phyloP scores from a whole-genome alignment of 2,113 vertebrate genomes.

The Istiophorus platypterus region DNA sequence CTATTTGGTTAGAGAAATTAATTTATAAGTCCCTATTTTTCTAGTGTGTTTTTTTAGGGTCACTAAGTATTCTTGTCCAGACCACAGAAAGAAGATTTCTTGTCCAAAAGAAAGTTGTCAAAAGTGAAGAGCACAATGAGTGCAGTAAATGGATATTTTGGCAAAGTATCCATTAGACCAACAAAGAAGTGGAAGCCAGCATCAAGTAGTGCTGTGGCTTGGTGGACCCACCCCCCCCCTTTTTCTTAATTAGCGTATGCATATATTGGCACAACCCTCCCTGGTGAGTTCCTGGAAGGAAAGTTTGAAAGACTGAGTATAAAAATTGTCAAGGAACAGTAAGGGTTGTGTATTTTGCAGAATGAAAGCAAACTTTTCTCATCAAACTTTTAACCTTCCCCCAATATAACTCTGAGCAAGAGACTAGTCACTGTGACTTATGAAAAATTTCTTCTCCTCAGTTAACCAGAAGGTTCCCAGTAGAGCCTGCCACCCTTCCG shows the following conservation, averaged over 20 bases:
- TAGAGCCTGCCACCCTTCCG: constrained; percentile 49
- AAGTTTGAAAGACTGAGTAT: constrained; percentile 40
- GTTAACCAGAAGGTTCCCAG: constrained; percentile 46
- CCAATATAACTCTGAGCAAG: constrained; percentile 8
- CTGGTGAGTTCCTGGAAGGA: constrained; percentile 44
- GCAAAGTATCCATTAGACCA: not conserved
- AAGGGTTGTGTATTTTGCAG: constrained; percentile 36
- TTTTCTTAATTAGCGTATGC: constrained; percentile 42
- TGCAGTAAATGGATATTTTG: constrained; percentile 29
- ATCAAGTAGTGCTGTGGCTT: constrained; percentile 46
- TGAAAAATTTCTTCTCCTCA: constrained; percentile 56
- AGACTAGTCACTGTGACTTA: constrained; percentile 34
- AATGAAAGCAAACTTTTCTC: not conserved
- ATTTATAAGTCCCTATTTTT: constrained; percentile 49
- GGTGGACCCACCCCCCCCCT: constrained; percentile 12
- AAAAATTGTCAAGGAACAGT: constrained; percentile 50
- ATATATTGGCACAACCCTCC: constrained; percentile 26
- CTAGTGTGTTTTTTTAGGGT: constrained; percentile 36
- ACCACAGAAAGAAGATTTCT: not conserved
- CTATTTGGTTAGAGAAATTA: constrained; percentile 16
- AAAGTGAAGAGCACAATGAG: constrained; percentile 35
- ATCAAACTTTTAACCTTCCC: no score
- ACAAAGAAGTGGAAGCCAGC: constrained; percentile 6
- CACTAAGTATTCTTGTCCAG: constrained; percentile 23
- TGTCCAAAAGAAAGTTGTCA: constrained; percentile 15